These are phyloP conservation scores for Netta rufina DNA, from an alignment of 2,797 vertebrate species.

Conservation along the genomic window DNA sequence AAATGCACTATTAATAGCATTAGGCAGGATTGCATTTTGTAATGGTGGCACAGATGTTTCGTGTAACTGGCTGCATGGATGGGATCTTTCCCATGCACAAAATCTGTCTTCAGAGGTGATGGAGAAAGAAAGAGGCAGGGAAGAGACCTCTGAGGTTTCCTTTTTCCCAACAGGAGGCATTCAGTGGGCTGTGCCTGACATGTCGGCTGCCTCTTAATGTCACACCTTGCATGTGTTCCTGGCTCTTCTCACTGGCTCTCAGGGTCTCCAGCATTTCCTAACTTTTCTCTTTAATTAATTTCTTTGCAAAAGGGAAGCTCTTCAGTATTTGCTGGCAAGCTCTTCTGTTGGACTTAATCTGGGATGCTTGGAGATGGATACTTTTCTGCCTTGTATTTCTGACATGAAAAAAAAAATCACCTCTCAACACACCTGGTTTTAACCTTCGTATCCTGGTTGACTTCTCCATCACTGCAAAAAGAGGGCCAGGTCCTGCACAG, in stretches of 20 bases:
- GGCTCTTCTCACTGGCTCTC: neutral
- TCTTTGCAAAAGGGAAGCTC: neutral
- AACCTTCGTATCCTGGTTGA: neutral
- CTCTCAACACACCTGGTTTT: neutral
- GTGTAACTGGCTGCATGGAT: neutral
- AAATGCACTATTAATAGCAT: neutral
- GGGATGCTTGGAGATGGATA: neutral
- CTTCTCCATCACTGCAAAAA: neutral
- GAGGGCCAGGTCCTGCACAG: neutral
- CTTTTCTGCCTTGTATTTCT: neutral
- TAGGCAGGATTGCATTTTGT: neutral
- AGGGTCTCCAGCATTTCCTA: neutral
- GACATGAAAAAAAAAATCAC: neutral
- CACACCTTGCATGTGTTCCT: neutral
- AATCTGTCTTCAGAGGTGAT: neutral
- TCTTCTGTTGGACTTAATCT: neutral
- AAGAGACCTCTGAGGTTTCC: neutral
- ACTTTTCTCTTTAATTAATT: neutral
- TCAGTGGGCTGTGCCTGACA: neutral
- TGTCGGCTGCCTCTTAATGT: neutral
- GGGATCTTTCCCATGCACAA: neutral
- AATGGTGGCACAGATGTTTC: conserved; percentile 29
- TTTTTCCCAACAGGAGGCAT: neutral
- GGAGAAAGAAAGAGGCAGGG: neutral
- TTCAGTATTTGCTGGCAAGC: neutral